A percentile compares a stretch with the other conserved stretches of the same genome.
phyloP scores from a whole-genome alignment of 2,113 vertebrate genomes.

The Dascyllus trimaculatus region DNA sequence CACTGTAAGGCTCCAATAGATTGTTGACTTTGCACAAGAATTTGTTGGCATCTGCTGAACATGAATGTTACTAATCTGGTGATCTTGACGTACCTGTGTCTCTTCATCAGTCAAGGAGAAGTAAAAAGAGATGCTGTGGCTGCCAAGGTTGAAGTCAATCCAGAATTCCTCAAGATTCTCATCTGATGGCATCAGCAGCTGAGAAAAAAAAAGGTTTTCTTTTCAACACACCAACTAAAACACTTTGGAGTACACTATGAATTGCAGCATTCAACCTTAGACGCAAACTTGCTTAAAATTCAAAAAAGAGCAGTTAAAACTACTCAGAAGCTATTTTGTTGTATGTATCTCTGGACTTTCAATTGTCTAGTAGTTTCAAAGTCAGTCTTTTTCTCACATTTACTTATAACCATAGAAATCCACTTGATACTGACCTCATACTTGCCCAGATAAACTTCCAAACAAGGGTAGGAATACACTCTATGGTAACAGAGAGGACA shows the following conservation, averaged over 20 bases:
- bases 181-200: slow-evolving; percentile 93
- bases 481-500: slow-evolving; percentile 60
- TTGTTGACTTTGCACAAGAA: background rate
- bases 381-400: background rate
- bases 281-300: background rate
- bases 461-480: slow-evolving; percentile 85
- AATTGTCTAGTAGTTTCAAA: background rate
- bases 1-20: background rate
- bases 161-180: slow-evolving; percentile 96
- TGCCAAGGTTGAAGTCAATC: slow-evolving; percentile 96
- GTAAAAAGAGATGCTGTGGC: slow-evolving; percentile 94
- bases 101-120: slow-evolving; percentile 86
- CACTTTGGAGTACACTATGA: background rate
- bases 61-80: background rate
- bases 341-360: background rate
- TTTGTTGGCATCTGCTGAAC: background rate
- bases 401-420: background rate
- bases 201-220: slow-evolving; percentile 19
- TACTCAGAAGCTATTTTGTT: background rate
- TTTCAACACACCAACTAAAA: slow-evolving; percentile 7
- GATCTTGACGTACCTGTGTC: slow-evolving; percentile 63
- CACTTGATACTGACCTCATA: slow-evolving; percentile 76
- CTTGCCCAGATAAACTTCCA: slow-evolving; percentile 83
- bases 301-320: background rate
- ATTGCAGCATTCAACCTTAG: background rate